A percentile compares a stretch with the other conserved stretches of the same genome.
Evolutionary conservation across 35 echinoderm and acorn worm species (phyloP).

Genomic region (Stichopus chloronotus): DNA sequence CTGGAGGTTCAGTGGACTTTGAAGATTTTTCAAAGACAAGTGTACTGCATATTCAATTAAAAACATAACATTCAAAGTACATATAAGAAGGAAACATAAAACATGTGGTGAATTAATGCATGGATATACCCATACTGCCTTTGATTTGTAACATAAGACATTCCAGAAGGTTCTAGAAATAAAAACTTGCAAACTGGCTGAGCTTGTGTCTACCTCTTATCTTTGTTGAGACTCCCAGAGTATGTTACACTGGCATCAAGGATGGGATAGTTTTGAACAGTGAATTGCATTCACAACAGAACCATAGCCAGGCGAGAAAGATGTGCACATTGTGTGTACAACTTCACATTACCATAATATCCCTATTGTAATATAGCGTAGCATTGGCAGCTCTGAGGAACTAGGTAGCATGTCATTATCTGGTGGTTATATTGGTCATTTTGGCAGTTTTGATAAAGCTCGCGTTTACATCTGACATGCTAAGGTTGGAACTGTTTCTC

Average conservation of each 20-base stretch:
- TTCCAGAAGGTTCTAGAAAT: neutral
- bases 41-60: too few species aligned
- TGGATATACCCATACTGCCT: too few species aligned
- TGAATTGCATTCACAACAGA: neutral
- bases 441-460: neutral
- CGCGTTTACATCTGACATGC: neutral
- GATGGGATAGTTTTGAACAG: slow-evolving; percentile 20
- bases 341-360: too few species aligned
- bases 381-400: too few species aligned
- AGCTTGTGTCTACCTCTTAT: slow-evolving; percentile 1
- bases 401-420: neutral
- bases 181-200: neutral
- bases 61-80: too few species aligned
- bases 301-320: neutral
- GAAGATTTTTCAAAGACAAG: too few species aligned
- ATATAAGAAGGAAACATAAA: too few species aligned
- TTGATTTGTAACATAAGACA: too few species aligned
- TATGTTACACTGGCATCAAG: slow-evolving; percentile 29
- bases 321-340: neutral
- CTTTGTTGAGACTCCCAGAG: neutral
- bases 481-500: slow-evolving; percentile 46
- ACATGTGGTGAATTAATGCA: too few species aligned
- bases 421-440: slow-evolving; percentile 10
- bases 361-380: too few species aligned
- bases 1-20: too few species aligned